Base-by-base conservation (phyloP, 23 tunicate genomes). In the Styela plicata region DNA sequence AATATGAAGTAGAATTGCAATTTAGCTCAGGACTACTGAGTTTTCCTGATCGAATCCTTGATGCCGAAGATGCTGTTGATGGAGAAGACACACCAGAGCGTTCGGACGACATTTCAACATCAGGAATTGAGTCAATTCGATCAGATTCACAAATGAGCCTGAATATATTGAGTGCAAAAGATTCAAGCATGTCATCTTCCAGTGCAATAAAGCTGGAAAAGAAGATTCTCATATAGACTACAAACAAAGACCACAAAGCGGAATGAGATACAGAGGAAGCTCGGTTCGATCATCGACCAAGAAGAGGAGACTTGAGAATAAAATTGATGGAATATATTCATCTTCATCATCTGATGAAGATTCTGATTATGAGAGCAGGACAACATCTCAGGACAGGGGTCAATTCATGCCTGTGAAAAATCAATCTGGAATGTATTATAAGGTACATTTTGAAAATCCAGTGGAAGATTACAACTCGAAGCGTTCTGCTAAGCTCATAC, bases 1-100 rank as follows among this genome's bases (percentile, higher is more conserved):
- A 94, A 70, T 89, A 94, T 63, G 98, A 94, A 79, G 98, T 94
- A 20, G 98, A 94, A 69, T 61, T 94, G 79, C 98, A 94, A 64
- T 94, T 94, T 74, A 83, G 86, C 7, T 89, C 98, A 5, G 95
- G 86, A 2, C 34, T 94, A 31, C 78, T 94, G 34, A 89, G 91
- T 68, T 89, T 70, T 78, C 98, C 98, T 0, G 93, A 93, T 66
- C 87, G 98, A 2, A 35, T 93, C 31, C 33, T 36, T 36, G 93
- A 85, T 64, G 80, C 92, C 20, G 93, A 93, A 73, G 87, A 84
- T 67, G 88, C 98, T 25, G 86, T 79, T 13, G 98, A 93, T 75
- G 98, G 98, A 20, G 98, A 93, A 84, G 85, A 88, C 25, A 36
- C 86, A 7, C 98, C 98, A 2, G 83, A 69, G 28, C 75, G 74